Conservation (phyloP, 2,888 invertebrate species). For the Eristalinus sepulchralis region DNA sequence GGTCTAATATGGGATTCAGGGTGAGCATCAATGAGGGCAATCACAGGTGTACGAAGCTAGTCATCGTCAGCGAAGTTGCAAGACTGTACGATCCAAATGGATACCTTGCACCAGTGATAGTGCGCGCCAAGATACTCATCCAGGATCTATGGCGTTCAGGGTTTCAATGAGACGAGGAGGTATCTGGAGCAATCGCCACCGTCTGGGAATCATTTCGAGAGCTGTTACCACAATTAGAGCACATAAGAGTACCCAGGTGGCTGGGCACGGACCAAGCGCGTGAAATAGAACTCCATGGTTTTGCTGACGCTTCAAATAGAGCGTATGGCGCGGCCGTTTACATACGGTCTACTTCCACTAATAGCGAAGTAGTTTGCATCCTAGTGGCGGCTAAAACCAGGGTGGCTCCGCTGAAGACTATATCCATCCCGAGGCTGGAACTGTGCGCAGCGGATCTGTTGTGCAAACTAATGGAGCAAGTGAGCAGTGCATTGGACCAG, state of each 20-base stretch:
- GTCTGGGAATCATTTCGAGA: background rate
- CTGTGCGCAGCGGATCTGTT: conserved; percentile 12
- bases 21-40: background rate
- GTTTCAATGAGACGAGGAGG: conserved; percentile 2
- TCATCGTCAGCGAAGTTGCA: conserved; percentile 8
- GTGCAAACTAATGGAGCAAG: background rate
- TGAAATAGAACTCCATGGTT: conserved; percentile 6
- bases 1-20: background rate
- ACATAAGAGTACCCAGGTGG: conserved; percentile 3
- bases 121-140: background rate
- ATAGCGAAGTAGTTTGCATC: background rate
- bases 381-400: conserved; percentile 11
- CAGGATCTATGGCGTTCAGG: conserved; percentile 14
- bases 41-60: background rate
- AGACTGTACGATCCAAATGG: conserved; percentile 7
- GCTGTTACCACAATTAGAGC: background rate
- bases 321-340: background rate
- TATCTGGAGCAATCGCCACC: background rate
- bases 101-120: background rate
- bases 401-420: conserved; percentile 6
- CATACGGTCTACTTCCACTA: background rate
- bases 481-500: background rate
- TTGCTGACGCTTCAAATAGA: conserved; percentile 1
- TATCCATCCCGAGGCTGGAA: conserved; percentile 5
- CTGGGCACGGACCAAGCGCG: background rate